Evolutionary conservation across 2,797 vertebrate species (phyloP), one percentile per base, ranked within the genome.

Genomic region (Syndactyla subalaris): DNA sequence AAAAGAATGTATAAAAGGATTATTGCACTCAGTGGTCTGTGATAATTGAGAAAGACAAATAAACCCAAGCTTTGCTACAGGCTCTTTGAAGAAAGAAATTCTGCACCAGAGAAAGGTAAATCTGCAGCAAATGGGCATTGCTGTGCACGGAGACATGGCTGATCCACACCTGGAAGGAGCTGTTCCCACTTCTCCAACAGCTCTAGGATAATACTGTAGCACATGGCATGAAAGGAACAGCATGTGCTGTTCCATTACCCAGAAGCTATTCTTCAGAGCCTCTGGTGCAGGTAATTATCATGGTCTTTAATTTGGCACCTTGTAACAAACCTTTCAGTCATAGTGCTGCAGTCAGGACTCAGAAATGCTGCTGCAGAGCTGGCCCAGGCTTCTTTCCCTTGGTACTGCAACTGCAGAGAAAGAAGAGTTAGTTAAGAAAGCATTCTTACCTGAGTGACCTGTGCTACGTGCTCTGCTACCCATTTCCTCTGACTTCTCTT

Each of bases 31-130:
- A 89, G 71, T 57, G 67, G 52, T 83, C 88, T 93, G 15, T 48
- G 87, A 75, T 77, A 89, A 92, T 34, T 91, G 78, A 89, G 81
- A 92, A 74, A 58, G 54, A 82, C 52, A 93, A 92, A 93, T 67
- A 88, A 92, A 70, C 5, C 27, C 32, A 71, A 65, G 72, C 39
- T 82, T 94, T 89, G 85, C 52, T 80, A 58, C 41, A 80, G 80
- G 57, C n/a, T 48, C 18, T 39, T 36, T 63, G 65, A 83, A 77
- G 39, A 54, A 85, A 85, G 55, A 68, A 76, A 46, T 55, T 58
- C 66, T 89, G 1, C 38, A 71, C 20, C 11, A 55, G 59, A 38
- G n/a, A 3, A 3, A 85, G 32, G 39, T 8, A 57, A 52, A 38
- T 23, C 23, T 51, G 49, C 19, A 34, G 29, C 18, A 68, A 77